These are phyloP conservation scores for Erebia ligea DNA, from an alignment of 2,888 invertebrate species.

Conservation along the genomic window DNA sequence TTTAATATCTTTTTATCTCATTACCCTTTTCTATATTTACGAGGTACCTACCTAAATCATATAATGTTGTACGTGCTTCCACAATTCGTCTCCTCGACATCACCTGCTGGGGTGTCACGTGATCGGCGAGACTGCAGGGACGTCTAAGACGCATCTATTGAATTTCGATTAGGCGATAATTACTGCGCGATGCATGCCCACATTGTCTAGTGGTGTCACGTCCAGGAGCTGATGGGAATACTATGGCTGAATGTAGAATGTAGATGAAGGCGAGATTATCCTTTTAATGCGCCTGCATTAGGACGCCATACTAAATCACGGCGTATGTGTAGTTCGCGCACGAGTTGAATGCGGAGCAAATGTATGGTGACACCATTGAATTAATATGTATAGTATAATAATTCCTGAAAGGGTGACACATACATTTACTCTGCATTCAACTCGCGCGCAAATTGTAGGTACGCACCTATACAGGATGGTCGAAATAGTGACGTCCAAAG, in stretches of 20 bases:
- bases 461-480: too few relatives aligned
- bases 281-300: not conserved
- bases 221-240: conserved; percentile 19
- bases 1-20: not conserved
- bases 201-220: conserved; percentile 17
- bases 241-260: not conserved
- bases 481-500: too few relatives aligned
- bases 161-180: conserved; percentile 38
- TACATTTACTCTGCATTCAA: too few relatives aligned
- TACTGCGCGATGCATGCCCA: conserved; percentile 23
- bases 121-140: conserved; percentile 31
- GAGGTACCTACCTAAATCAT: not conserved
- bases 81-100: conserved; percentile 3
- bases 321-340: too few relatives aligned
- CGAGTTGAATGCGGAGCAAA: too few relatives aligned
- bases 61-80: conserved; percentile 3
- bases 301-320: too few relatives aligned
- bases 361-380: too few relatives aligned
- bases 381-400: too few relatives aligned
- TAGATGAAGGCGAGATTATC: not conserved
- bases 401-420: too few relatives aligned
- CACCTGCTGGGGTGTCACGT: conserved; percentile 36
- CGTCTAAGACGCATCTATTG: conserved; percentile 45
- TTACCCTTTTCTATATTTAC: too few relatives aligned
- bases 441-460: too few relatives aligned